Base-by-base conservation (phyloP, 2,888 invertebrate genomes). In the Erynnis tages region DNA sequence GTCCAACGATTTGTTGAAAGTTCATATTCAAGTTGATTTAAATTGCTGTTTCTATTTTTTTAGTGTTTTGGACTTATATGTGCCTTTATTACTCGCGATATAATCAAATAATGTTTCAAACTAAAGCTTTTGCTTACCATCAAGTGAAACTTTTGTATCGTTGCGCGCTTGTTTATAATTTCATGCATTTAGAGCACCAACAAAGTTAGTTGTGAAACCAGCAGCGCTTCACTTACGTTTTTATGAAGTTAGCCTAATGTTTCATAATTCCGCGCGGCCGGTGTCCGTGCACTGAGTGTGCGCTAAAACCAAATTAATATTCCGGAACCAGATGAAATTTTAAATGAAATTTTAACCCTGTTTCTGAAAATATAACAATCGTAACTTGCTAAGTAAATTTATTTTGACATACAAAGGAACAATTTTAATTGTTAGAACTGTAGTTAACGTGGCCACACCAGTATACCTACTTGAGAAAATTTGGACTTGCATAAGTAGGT, bases 261-360 rank as follows among this genome's bases (percentile, higher is more conserved):
- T 45, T 45, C 34, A 23, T 45, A 34, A 45, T 23, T 32, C 21
- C 19, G n/a, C 4, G 11, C 27, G 13, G 21, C 8, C 8, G 30
- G 8, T 32, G 23, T 2, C 21, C 10, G 45, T 23, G 14, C 23
- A 45, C 23, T 34, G 32, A 45, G 45, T 45, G 32, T 34, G 8
- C 19, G 14, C 45, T 23, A 16, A 44, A 45, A 34, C 23, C 5
- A 34, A 45, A 45, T 34, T 45, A 23, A 45, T 23, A 34, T 45
- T 19, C 14, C 14, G 34, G 21, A 23, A 34, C 4, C 23, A 34
- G 44, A 34, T 34, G 44, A 34, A 45, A 45, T 4, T 35, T 17
- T 34, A 17, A 32, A 32, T 7, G 11, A 14, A 25, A 8, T 40
- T 45, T 23, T 14, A n/a, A 17, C 21, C 5, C 4, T 8, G 4